These are phyloP conservation scores for Microtus oregoni DNA, from an alignment of 2,113 vertebrate genomes.

Conservation along the genomic window DNA sequence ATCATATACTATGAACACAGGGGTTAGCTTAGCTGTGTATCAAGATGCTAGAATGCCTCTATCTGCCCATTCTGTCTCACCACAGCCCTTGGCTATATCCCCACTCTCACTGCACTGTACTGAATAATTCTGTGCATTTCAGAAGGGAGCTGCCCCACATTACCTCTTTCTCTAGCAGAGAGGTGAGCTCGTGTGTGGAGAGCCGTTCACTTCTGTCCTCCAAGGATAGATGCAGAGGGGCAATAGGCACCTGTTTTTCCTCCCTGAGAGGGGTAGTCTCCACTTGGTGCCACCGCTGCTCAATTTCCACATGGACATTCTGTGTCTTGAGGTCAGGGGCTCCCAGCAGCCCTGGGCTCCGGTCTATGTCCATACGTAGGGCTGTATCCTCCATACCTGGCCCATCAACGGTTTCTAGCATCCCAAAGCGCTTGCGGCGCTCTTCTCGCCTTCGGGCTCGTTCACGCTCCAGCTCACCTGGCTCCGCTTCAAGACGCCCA, in stretches of 20 bases:
- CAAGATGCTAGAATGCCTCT: neutral
- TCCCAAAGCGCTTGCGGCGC: slow-evolving; percentile 89
- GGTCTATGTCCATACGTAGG: slow-evolving; percentile 92
- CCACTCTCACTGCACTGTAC: neutral
- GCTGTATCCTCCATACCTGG: slow-evolving; percentile 81
- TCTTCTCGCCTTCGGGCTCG: slow-evolving; percentile 87
- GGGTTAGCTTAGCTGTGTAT: neutral
- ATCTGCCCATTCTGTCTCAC: neutral
- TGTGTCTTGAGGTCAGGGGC: slow-evolving; percentile 82
- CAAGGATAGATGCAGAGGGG: slow-evolving; percentile 83
- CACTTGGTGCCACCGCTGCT: slow-evolving; percentile 98
- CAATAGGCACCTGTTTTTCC: slow-evolving; percentile 97
- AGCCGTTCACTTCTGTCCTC: slow-evolving; percentile 86
- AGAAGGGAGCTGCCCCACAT: neutral
- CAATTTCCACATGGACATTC: slow-evolving; percentile 94
- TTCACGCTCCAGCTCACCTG: slow-evolving; percentile 88
- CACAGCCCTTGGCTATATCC: too few relatives aligned
- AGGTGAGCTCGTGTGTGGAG: slow-evolving; percentile 90
- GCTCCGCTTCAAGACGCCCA: slow-evolving; percentile 46
- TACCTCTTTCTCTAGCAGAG: slow-evolving; percentile 96
- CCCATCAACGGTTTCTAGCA: slow-evolving; percentile 82
- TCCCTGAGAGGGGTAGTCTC: slow-evolving; percentile 96
- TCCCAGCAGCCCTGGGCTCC: slow-evolving; percentile 77
- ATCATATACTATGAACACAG: neutral
- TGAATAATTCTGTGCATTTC: neutral